Evolutionary conservation across 2,797 vertebrate species (phyloP), one percentile per base, ranked within the genome.

Genomic region (Rhadinocentrus ornatus): DNA sequence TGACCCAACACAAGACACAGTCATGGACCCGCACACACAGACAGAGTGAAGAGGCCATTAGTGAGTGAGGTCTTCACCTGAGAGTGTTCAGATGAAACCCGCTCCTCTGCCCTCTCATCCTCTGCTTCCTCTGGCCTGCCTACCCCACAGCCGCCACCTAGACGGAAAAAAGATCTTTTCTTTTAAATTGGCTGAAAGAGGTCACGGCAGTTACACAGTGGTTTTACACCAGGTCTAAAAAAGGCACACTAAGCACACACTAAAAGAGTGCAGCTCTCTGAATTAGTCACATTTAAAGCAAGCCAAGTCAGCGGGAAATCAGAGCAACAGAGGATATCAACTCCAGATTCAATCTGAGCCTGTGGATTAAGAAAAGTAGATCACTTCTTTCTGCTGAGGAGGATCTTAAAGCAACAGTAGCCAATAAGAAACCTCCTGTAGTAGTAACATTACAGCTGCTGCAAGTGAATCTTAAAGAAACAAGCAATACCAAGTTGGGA

Each of bases 361-460:
- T 6, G 32, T 75, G 88, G 88, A 90, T 91, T 89, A 89, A 74
- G 75, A 85, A n/a, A 86, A 88, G 82, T 86, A 58, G 85, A 90
- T 90, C 80, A 73, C 62, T 71, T 89, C 65, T 69, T 87, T 81
- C 46, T n/a, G 58, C 71, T 83, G 73, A 81, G 75, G 76, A 81
- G 82, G 82, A 69, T 81, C 84, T 88, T 88, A 89, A 90, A 89
- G 81, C 64, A 29, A 66, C 82, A 78, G 82, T 54, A 34, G 58
- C 55, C 35, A 27, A 37, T 18, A 26, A 39, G 24, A 24, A 60
- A 27, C 22, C 8, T 27, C 12, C 5, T 26, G 9, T 15, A 24
- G 20, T 54, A 4, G 48, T 4, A 52, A 24, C 24, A 16, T 9
- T 26, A 54, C 52, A 54, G 41, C 4, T 44, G 41, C 41, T 46